Evolutionary conservation across 2,888 invertebrate species (phyloP).

Genomic region (Caenorhabditis sp.): DNA sequence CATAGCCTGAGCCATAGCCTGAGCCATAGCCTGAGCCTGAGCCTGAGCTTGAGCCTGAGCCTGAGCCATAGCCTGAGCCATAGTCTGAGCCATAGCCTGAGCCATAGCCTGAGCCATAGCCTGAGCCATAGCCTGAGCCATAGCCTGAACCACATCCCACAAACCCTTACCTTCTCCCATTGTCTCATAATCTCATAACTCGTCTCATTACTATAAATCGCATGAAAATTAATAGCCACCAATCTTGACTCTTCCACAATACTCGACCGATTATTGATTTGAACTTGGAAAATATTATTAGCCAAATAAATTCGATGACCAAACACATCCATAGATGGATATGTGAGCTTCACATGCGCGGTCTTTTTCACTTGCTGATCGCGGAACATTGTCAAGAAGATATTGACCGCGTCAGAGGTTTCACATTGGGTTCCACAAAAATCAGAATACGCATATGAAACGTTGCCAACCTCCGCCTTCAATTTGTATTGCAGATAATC

Average conservation of each 20-base stretch:
- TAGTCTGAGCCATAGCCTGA: neutral
- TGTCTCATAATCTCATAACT: slow-evolving; percentile 64
- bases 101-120: too few relatives aligned
- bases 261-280: slow-evolving; percentile 65
- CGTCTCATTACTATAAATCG: slow-evolving; percentile 65
- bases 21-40: neutral
- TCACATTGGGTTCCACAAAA: slow-evolving; percentile 71
- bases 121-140: too few relatives aligned
- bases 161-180: slow-evolving; percentile 60
- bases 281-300: slow-evolving; percentile 69
- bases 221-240: slow-evolving; percentile 70
- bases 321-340: slow-evolving; percentile 70
- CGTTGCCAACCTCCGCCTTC: slow-evolving; percentile 60
- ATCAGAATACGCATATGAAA: slow-evolving; percentile 64
- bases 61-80: too few relatives aligned
- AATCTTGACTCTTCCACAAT: slow-evolving; percentile 62
- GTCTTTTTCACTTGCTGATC: slow-evolving; percentile 59
- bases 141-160: neutral
- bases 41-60: too few relatives aligned
- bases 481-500: slow-evolving; percentile 69
- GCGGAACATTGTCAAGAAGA: slow-evolving; percentile 68
- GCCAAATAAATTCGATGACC: slow-evolving; percentile 69
- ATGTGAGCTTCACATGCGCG: slow-evolving; percentile 67
- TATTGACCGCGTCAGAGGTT: slow-evolving; percentile 68
- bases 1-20: too few relatives aligned